Evolutionary conservation across 2,113 vertebrate species (phyloP).

Genomic region (Crotalus viridis): DNA sequence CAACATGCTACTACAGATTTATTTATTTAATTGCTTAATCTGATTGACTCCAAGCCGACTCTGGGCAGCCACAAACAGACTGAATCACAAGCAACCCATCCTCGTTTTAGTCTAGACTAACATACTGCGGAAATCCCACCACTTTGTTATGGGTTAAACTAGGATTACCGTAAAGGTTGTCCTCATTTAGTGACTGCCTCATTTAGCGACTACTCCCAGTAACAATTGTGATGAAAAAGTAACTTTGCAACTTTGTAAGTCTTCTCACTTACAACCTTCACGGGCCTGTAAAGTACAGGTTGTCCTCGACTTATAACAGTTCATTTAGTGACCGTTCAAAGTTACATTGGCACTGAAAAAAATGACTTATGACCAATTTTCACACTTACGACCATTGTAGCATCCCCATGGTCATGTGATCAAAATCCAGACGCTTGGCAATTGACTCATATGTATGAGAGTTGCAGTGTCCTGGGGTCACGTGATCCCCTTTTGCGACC

Average conservation of each 20-base stretch:
- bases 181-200: not conserved
- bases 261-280: not conserved
- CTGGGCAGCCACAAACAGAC: not conserved
- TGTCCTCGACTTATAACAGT: not conserved
- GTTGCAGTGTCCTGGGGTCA: not conserved
- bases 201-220: not conserved
- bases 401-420: not conserved
- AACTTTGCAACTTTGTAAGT: not conserved
- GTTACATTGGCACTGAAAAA: not conserved
- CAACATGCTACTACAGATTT: not conserved
- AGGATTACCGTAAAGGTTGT: not conserved
- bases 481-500: not conserved
- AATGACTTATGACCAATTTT: not conserved
- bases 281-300: not conserved
- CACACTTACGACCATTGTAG: not conserved
- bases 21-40: not conserved
- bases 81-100: not conserved
- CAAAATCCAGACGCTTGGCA: not conserved
- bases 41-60: not conserved
- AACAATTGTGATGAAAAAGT: not conserved
- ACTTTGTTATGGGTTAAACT: not conserved
- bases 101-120: not conserved
- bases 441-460: not conserved
- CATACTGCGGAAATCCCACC: not conserved
- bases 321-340: not conserved